Evolutionary conservation across 2,888 invertebrate genomes (phyloP).

Genomic region (Artemia sinica): DNA sequence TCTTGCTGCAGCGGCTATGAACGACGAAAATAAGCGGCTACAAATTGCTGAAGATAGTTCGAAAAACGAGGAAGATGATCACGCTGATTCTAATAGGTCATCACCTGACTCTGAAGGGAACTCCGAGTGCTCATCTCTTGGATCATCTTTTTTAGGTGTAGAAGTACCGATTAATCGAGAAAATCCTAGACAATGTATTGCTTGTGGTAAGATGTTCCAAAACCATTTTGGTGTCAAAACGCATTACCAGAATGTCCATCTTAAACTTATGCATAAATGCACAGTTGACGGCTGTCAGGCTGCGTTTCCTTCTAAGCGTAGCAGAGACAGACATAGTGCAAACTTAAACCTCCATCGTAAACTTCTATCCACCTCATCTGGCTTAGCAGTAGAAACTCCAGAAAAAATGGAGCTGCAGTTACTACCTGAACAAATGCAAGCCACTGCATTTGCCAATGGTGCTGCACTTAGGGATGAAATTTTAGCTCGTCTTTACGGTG

Average conservation of each 20-base stretch:
- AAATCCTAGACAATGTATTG: conserved; percentile 73
- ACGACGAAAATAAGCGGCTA: conserved; percentile 32
- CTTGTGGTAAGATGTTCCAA: conserved; percentile 81
- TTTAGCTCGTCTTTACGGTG: conserved; percentile 54
- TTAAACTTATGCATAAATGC: conserved; percentile 88
- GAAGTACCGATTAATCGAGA: conserved; percentile 81
- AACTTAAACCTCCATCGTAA: conserved; percentile 81
- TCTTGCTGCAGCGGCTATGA: conserved; percentile 31
- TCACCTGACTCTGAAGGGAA: conserved; percentile 41
- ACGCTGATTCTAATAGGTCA: conserved; percentile 34
- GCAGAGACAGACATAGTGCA: conserved; percentile 76
- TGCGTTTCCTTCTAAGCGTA: conserved; percentile 78
- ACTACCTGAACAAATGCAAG: conserved; percentile 12
- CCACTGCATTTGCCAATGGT: conserved; percentile 27
- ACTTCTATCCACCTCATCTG: conserved; percentile 49
- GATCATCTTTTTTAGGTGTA: conserved; percentile 24
- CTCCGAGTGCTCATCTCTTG: conserved; percentile 34
- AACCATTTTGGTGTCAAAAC: conserved; percentile 83
- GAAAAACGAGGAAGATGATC: conserved; percentile 37
- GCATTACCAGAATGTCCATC: conserved; percentile 86
- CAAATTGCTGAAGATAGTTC: conserved; percentile 29
- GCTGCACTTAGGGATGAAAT: conserved; percentile 57
- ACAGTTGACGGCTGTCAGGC: conserved; percentile 86
- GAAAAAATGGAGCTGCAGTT: conserved; percentile 26
- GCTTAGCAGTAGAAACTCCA: conserved; percentile 27